Evolutionary conservation across 1,140 invertebrate species (phyloP), one percentile per base, ranked within the genome.

Genomic region (Macrobrachium rosenbergii): DNA sequence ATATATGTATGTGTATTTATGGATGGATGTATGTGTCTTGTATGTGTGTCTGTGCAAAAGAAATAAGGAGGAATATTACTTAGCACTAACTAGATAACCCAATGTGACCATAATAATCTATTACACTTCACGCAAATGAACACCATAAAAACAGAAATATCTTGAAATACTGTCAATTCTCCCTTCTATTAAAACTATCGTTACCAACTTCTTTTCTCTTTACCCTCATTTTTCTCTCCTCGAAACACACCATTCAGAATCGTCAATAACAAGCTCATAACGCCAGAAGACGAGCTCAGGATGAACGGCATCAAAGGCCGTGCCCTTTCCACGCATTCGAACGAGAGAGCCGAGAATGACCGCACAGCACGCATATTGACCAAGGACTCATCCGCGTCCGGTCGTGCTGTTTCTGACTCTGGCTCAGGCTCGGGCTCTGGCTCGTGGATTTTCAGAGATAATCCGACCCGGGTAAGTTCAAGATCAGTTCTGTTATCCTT

Each of bases 201-300:
- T 80, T 8, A 21, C 60, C 17, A 19, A 21, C 28, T 62, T 23
- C 37, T 16, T 80, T 23, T 59, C 77, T 80, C 45, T 62, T 21
- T 80, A 19, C 73, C 64, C 19, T n/a, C 37, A 45, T 76, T 28
- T 45, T 45, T 19, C 52, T 73, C 5, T 73, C 73, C 73, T 21
- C 23, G n/a, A 67, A 23, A 43, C 5, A 14, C 17, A 19, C 45
- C 58, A 19, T 37, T 52, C 78, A 87, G 84, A 75, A 87, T 87
- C 78, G 43, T 87, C 84, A 87, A 87, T 58, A 87, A 87, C 69
- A 73, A 87, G 60, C 78, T 87, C 10, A 59, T 58, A 69, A 87
- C 84, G 12, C 21, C 69, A 5, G 84, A 87, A 58, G 84, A 87
- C n/a, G 84, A 87, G 37, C 64, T 37, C 11, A 75, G 62, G 45